A percentile compares a stretch with the other conserved stretches of the same genome.
These are phyloP conservation scores for Sciurus carolinensis DNA, from an alignment of 2,797 vertebrate genomes.

Conservation along the genomic window DNA sequence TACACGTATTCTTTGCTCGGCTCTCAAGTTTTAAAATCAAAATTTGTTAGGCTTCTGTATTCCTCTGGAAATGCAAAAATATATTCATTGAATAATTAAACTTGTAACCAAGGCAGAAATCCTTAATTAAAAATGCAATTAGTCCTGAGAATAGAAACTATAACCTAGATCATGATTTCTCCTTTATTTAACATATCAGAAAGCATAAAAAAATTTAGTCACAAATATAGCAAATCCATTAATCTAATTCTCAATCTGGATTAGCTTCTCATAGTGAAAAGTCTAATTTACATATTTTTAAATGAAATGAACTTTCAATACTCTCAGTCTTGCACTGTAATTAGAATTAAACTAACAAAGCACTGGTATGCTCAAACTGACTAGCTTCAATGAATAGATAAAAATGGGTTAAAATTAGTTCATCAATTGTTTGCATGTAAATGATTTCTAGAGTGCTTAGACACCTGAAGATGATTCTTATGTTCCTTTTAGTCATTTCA, in stretches of 20 bases:
- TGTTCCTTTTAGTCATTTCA: constrained; percentile 50
- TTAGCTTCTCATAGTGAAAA: constrained; percentile 59
- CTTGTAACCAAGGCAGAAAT: constrained; percentile 54
- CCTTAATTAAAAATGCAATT: constrained; percentile 73
- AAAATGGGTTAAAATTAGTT: constrained; percentile 74
- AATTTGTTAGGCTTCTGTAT: constrained; percentile 9
- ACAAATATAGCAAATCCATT: constrained; percentile 53
- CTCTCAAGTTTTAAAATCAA: constrained; percentile 39
- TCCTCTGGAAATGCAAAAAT: constrained; percentile 19
- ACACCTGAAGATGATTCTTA: constrained; percentile 54
- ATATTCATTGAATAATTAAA: constrained; percentile 41
- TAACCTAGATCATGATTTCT: constrained; percentile 40
- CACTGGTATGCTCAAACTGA: constrained; percentile 42
- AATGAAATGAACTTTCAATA: constrained; percentile 65
- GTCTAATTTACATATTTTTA: constrained; percentile 63
- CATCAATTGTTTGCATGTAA: constrained; percentile 70
- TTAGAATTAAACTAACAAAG: constrained; percentile 74
- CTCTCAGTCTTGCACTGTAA: constrained; percentile 53
- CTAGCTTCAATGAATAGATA: constrained; percentile 75
- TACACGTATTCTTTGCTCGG: background rate
- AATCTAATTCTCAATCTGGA: constrained; percentile 59
- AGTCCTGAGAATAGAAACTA: constrained; percentile 43
- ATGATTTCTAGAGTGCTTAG: constrained; percentile 62
- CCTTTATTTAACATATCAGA: constrained; percentile 51
- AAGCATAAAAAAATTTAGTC: constrained; percentile 24